Evolutionary conservation across 2,888 invertebrate genomes (phyloP), one percentile per base, ranked within the genome.

Genomic region (Furcula furcula): DNA sequence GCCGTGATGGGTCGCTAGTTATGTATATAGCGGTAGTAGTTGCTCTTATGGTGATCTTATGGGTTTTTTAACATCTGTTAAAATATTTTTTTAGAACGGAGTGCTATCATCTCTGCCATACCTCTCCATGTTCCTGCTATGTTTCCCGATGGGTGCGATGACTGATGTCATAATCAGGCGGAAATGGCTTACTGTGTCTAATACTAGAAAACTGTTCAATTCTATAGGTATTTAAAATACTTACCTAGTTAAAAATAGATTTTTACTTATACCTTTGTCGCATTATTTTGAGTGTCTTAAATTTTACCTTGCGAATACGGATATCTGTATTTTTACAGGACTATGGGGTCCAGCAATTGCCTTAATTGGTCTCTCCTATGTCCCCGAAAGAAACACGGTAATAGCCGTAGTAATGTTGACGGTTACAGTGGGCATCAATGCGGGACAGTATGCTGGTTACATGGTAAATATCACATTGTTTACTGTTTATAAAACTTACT

Each of bases 21-120:
- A n/a, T n/a, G n/a, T n/a, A n/a, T n/a, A n/a, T n/a, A n/a, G n/a
- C n/a, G n/a, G n/a, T n/a, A n/a, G n/a, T n/a, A n/a, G n/a, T n/a
- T n/a, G n/a, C n/a, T n/a, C n/a, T n/a, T n/a, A n/a, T n/a, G n/a
- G n/a, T n/a, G n/a, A n/a, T n/a, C n/a, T n/a, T n/a, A n/a, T n/a
- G n/a, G n/a, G n/a, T n/a, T n/a, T n/a, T n/a, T n/a, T n/a, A n/a
- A n/a, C n/a, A n/a, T n/a, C n/a, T n/a, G n/a, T n/a, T n/a, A n/a
- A n/a, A n/a, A n/a, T n/a, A n/a, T n/a, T n/a, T 29, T 87, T 81
- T 10, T 71, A 92, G 90, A 94, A 93, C 57, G 93, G 94, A 2
- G 53, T 92, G 4, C 67, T 94, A 0, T 94, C 94, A 0, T 91
- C 94, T 0, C 65, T 94, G 14, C 95, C 95, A 0, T 95, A 96